Base-by-base conservation (phyloP, 2,888 invertebrate genomes). In the Augiades crinisus region DNA sequence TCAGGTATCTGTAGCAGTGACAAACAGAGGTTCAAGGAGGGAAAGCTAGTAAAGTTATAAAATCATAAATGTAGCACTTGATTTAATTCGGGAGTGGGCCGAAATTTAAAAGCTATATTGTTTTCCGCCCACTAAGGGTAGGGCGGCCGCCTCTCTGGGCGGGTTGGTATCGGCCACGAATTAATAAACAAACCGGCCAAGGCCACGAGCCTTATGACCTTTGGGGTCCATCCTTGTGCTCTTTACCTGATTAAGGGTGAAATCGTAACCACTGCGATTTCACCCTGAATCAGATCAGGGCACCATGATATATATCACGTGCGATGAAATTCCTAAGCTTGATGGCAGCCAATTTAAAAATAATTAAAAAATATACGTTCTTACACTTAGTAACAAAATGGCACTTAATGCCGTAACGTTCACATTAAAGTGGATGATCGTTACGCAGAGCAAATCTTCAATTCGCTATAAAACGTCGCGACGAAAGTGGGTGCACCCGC, bases 151-250 rank as follows among this genome's bases (percentile, higher is more conserved):
- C 70, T 70, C 63, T 59, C 68, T 59, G 72, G 72, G 75, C 66
- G 79, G 79, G 75, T 45, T 67, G 72, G 74, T 70, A 76, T 78
- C 71, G 78, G 74, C 77, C 73, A 78, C 81, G 75, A 84, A 86
- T 85, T 86, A 86, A 86, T 87, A 82, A 86, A 83, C 83, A 82
- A 80, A 71, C 75, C 72, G 77, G 81, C 82, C 86, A 85, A 86
- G 86, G 85, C 72, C 81, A 74, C 70, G 66, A 65, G 64, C 69
- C 66, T 65, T 62, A 63, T 72, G 75, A 83, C 84, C 81, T 79
- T 78, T 75, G 63, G 65, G 67, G 59, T 54, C 68, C 68, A 76
- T 75, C 76, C 73, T 78, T 74, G 69, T 68, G 68, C 75, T 64
- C 67, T 72, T 72, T 74, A 45, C 19, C 38, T 31, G 38, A 50